A percentile compares a stretch with the other conserved stretches of the same genome.
phyloP scores from a whole-genome alignment of 2,888 invertebrate genomes.

The Drosophila hamatofila region DNA sequence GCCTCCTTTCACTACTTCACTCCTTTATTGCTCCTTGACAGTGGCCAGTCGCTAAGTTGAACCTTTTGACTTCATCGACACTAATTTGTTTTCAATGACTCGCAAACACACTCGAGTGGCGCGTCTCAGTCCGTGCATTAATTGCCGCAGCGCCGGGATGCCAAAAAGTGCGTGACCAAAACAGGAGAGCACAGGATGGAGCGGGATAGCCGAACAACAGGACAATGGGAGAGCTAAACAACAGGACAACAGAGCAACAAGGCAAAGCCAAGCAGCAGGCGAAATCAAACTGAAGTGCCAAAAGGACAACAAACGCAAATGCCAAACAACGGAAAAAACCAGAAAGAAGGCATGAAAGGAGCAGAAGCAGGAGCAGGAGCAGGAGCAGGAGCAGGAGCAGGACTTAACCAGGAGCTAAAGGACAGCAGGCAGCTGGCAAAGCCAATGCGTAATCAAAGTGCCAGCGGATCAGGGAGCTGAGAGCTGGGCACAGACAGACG shows the following conservation, averaged over 20 bases:
- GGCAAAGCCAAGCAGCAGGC: constrained; percentile 42
- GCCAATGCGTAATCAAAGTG: constrained; percentile 78
- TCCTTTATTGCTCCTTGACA: constrained; percentile 3
- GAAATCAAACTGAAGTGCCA: constrained; percentile 74
- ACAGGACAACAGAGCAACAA: constrained; percentile 31
- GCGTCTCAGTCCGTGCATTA: constrained; percentile 23
- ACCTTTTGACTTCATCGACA: constrained; percentile 61
- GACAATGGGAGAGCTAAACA: constrained; percentile 37
- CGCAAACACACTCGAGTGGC: constrained; percentile 48
- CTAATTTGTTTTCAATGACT: constrained; percentile 72
- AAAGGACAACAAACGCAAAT: constrained; percentile 72
- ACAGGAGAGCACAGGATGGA: constrained; percentile 24
- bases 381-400: constrained; percentile 13
- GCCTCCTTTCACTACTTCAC: background rate
- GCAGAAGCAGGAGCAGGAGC: constrained; percentile 2
- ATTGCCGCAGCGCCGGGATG: constrained; percentile 33
- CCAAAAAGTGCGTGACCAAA: constrained; percentile 64
- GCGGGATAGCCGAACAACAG: constrained; percentile 17
- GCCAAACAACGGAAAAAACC: constrained; percentile 42
- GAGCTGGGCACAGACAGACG: constrained; percentile 50
- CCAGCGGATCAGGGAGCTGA: constrained; percentile 22
- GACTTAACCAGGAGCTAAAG: constrained; percentile 48
- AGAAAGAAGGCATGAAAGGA: background rate
- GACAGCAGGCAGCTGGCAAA: constrained; percentile 52
- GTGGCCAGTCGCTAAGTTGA: constrained; percentile 13